Evolutionary conservation across 2,113 vertebrate genomes (phyloP).

Genomic region (Neomonachus schauinslandi): DNA sequence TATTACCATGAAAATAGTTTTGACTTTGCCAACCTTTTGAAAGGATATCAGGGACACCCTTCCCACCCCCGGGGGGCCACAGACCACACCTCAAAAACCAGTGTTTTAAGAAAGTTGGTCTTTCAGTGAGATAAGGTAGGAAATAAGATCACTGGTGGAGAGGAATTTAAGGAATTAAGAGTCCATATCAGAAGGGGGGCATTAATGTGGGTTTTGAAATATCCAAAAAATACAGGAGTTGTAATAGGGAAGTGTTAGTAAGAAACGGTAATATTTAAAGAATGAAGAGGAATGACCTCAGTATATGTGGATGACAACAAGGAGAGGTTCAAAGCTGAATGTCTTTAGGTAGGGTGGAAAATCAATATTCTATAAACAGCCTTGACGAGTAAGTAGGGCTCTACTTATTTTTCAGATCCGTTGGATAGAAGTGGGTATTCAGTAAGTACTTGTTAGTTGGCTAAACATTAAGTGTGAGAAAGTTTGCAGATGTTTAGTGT

Average conservation of each 20-base stretch:
- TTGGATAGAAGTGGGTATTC: neutral
- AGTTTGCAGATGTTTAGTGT: neutral
- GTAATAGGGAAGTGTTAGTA: neutral
- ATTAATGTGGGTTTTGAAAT: constrained; percentile 27
- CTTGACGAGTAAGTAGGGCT: neutral
- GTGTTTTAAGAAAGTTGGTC: neutral
- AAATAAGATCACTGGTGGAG: neutral
- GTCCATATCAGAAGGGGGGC: neutral
- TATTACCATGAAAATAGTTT: neutral
- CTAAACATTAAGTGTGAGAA: neutral
- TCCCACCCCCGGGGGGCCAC: neutral
- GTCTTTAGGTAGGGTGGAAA: neutral
- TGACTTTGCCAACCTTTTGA: neutral
- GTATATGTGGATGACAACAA: neutral
- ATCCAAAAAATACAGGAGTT: neutral
- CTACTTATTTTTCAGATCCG: neutral
- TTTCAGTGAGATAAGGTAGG: neutral
- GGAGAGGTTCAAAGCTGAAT: neutral
- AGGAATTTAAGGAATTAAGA: neutral
- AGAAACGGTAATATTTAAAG: neutral
- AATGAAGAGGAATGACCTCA: neutral
- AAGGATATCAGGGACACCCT: neutral
- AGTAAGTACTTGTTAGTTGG: neutral
- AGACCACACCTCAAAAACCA: neutral
- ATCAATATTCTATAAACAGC: neutral